Conservation (phyloP, 2,113 vertebrate genomes). For the Lutjanus erythropterus region DNA sequence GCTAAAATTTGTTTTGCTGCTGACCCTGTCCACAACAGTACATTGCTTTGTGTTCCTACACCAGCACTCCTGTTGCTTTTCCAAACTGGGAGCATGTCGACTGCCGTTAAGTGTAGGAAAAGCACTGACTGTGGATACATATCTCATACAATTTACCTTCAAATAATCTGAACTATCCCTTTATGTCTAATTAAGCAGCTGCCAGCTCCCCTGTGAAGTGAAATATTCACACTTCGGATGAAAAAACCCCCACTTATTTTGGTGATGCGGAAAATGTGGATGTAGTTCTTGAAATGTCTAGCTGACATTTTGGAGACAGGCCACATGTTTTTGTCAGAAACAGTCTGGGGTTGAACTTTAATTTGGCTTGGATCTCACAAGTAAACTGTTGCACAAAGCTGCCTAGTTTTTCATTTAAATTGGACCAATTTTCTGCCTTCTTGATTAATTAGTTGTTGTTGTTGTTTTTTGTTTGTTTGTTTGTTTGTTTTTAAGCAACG, state of each 20-base stretch:
- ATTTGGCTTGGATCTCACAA: not conserved
- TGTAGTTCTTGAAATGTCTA: not conserved
- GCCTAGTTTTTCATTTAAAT: not conserved
- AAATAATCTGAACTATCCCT: no score
- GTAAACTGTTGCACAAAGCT: not conserved
- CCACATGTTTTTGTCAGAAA: not conserved
- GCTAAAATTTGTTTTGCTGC: no score
- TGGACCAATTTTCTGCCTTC: not conserved
- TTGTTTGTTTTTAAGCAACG: not conserved
- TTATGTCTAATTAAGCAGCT: not conserved
- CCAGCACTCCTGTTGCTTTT: no score
- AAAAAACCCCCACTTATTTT: no score
- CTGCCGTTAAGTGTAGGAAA: no score
- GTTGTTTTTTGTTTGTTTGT: no score
- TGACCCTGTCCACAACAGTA: no score
- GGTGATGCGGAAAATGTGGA: not conserved
- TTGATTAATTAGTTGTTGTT: conserved; percentile 23
- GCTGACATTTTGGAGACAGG: no score
- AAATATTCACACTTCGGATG: not conserved
- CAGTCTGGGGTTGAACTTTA: not conserved
- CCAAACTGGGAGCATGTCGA: no score
- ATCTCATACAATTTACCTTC: no score
- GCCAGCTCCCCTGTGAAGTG: not conserved
- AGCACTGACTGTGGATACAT: no score
- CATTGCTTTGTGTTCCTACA: no score